Evolutionary conservation across 1,140 invertebrate genomes (phyloP), one percentile per base, ranked within the genome.

Genomic region (Helicoverpa zea): DNA sequence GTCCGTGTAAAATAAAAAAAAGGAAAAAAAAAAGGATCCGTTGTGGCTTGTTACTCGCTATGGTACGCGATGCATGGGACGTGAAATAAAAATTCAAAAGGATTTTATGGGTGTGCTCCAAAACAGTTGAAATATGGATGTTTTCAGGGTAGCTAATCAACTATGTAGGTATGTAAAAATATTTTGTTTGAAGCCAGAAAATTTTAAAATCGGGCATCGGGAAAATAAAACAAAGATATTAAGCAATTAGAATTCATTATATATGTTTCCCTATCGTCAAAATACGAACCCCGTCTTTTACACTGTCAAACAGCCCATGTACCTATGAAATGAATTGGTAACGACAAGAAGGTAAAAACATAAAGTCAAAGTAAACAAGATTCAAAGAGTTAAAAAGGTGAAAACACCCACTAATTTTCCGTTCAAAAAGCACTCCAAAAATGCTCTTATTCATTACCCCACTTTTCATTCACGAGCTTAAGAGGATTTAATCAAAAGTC

Each of bases 401-500:
- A 59, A 59, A 59, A 59, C 12, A 18, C 12, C 9, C 23, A 12
- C 56, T 9, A 59, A 59, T 59, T 58, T 58, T 58, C 54, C 56
- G 54, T 4, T 12, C 16, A 7, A 29, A 59, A 29, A 59, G 35
- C 23, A 61, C 12, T 61, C 29, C 56, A 30, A 61, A 29, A 61
- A 61, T 61, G 29, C 11, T 13, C 23, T 30, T 61, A 30, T 30
- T 13, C 56, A 59, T 14, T 9, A 49, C 16, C 35, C 43, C 16
- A 29, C 18, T 68, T 68, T 49, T 49, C n/a, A n/a, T 16, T 43
- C 7, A n/a, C 35, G 14, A 16, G 9, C 2, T 16, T 18, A 49
- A 68, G 43, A n/a, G 43, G 64, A 49, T 68, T 68, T 68, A 68
- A 49, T 68, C 64, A 49, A 68, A 68, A 68, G 43, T 47, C 16